Base-by-base conservation (phyloP, 2,888 invertebrate species). In the Rhamnusium bicolor region DNA sequence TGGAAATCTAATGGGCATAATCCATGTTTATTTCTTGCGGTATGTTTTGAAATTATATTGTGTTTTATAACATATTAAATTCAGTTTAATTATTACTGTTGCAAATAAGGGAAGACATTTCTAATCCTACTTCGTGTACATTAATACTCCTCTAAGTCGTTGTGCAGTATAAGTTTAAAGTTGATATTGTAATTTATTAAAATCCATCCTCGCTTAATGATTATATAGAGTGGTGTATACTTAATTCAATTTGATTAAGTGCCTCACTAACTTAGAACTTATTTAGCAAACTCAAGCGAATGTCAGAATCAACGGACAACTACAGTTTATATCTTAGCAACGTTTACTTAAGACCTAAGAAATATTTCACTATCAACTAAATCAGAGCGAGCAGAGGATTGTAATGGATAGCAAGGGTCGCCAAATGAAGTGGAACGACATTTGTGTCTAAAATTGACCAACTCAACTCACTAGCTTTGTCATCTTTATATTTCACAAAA, bases 341-440 rank as follows among this genome's bases (percentile, higher is more conserved):
- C 40, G 51, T 51, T 51, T 51, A 18, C 51, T 51, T 18, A 51
- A 51, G 51, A 8, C 19, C 18, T 12, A 51, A 16, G 3, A 51
- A 16, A 51, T 51, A 51, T 51, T 51, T 51, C 51, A 18, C 51
- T 4, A 51, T 51, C 18, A 19, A 8, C 51, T 51, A 47, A 47
- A 47, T 47, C 47, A 47, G 14, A 16, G 16, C 6, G 8, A 51
- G 16, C 18, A 51, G 18, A 10, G 10, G 19, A 51, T 18, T 19
- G 51, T 16, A 51, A 51, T 10, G 19, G 51, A 51, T 18, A 51
- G 49, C 49, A 6, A 8, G 49, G 51, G 51, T 16, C n/a, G 51
- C 19, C n/a, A 63, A 63, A 63, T 63, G 63, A 63, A 63, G 63
- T 19, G 63, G 21, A 63, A 63, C 12, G 47, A 46, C 63, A 63